Evolutionary conservation across 2,888 invertebrate genomes (phyloP).

Genomic region (Lasius fuliginosus): DNA sequence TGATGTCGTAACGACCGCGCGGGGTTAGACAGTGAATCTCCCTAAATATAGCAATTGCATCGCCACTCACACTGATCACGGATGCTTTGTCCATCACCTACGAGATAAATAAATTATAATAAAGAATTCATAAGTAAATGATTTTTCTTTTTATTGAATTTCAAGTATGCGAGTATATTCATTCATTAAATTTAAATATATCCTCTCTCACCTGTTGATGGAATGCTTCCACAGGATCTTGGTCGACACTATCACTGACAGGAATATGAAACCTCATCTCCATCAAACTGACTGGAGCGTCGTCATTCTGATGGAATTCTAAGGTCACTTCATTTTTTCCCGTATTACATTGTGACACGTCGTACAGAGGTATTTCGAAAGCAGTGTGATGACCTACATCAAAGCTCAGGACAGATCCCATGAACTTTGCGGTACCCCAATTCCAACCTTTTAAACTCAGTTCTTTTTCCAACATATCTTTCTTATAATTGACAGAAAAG

Average conservation of each 20-base stretch:
- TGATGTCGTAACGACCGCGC: slow-evolving; percentile 98
- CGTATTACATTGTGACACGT: slow-evolving; percentile 98
- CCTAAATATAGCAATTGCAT: slow-evolving; percentile 98
- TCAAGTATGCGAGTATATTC: not conserved
- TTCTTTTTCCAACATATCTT: slow-evolving; percentile 96
- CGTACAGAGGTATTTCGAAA: slow-evolving; percentile 98
- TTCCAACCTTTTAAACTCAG: slow-evolving; percentile 99
- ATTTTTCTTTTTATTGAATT: not conserved
- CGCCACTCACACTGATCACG: slow-evolving; percentile 98
- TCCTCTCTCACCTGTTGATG: slow-evolving; percentile 90
- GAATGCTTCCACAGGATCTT: slow-evolving; percentile 98
- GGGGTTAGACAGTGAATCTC: slow-evolving; percentile 99
- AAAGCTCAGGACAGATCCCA: slow-evolving; percentile 94
- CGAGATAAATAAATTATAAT: not conserved
- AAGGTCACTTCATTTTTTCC: slow-evolving; percentile 99
- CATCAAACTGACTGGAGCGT: slow-evolving; percentile 98
- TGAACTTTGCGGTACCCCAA: slow-evolving; percentile 98
- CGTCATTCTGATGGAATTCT: slow-evolving; percentile 99
- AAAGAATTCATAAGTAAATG: not conserved
- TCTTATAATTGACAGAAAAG: slow-evolving; percentile 93
- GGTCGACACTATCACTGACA: slow-evolving; percentile 94
- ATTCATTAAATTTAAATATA: not conserved
- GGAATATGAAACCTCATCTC: slow-evolving; percentile 99
- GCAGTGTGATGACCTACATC: slow-evolving; percentile 94
- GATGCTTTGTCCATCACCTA: slow-evolving; percentile 98